phyloP scores from a whole-genome alignment of 2,113 vertebrate species.

The Hiodon tergisus region DNA sequence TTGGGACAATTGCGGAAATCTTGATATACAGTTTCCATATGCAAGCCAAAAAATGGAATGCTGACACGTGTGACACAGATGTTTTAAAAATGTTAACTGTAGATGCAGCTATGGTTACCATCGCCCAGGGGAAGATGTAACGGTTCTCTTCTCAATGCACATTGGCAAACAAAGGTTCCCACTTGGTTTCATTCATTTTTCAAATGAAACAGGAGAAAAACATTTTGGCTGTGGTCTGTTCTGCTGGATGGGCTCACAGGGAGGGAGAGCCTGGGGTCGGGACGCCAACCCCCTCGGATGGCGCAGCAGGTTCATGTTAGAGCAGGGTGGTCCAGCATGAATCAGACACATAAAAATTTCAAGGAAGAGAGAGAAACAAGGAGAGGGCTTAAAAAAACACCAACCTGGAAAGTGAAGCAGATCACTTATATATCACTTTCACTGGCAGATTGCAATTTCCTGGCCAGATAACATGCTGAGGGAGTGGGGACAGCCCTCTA shows the following conservation, averaged over 20 bases:
- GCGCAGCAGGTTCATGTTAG: slow-evolving; percentile 51
- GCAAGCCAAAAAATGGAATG: too few species aligned
- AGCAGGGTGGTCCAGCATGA: slow-evolving; percentile 59
- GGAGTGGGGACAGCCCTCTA: too few species aligned
- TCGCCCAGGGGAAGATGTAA: background rate
- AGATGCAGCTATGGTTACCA: background rate
- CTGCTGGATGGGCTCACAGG: slow-evolving; percentile 1
- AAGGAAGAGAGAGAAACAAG: slow-evolving; percentile 50
- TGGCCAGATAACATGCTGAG: too few species aligned
- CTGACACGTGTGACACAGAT: background rate
- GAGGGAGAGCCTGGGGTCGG: slow-evolving; percentile 19
- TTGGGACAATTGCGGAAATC: too few species aligned
- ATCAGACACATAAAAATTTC: slow-evolving; percentile 56
- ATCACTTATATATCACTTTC: too few species aligned
- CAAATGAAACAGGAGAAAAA: background rate
- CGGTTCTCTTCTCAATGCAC: background rate
- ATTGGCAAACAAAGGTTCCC: background rate
- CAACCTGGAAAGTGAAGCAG: background rate
- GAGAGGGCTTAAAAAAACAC: slow-evolving; percentile 21
- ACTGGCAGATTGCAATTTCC: too few species aligned
- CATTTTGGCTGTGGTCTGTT: background rate
- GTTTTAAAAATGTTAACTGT: background rate
- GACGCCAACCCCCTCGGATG: slow-evolving; percentile 35
- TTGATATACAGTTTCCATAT: too few species aligned
- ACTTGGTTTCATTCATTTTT: background rate